A percentile compares a stretch with the other conserved stretches of the same genome.
Conservation (phyloP, 2,797 vertebrate genomes). For the Poeciliopsis presidionis region DNA sequence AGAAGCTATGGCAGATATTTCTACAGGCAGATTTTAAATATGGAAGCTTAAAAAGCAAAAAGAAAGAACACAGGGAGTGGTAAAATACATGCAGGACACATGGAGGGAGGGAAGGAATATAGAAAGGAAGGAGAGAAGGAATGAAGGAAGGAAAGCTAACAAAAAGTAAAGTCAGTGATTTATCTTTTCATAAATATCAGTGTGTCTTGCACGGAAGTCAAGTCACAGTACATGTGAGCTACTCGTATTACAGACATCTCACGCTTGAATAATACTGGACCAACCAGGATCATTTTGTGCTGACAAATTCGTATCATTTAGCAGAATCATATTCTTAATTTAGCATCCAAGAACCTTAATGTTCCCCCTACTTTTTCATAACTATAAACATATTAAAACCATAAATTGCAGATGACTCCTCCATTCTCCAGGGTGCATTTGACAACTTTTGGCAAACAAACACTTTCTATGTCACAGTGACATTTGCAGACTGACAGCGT, state of each 20-base stretch:
- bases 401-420: slow-evolving; percentile 29
- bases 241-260: slow-evolving; percentile 52
- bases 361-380: slow-evolving; percentile 13
- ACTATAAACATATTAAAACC: slow-evolving; percentile 27
- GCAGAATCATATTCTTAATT: slow-evolving; percentile 54
- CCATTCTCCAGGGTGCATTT: slow-evolving; percentile 19
- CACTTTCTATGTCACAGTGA: slow-evolving; percentile 31
- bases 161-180: not conserved
- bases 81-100: not conserved
- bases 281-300: slow-evolving; percentile 72
- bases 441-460: slow-evolving; percentile 22
- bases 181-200: slow-evolving; percentile 9
- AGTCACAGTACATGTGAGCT: slow-evolving; percentile 41
- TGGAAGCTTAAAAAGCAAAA: not conserved
- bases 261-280: slow-evolving; percentile 62
- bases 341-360: slow-evolving; percentile 27
- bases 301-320: slow-evolving; percentile 54
- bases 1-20: not conserved
- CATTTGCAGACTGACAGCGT: slow-evolving; percentile 20
- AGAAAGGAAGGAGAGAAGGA: not conserved
- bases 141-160: not conserved
- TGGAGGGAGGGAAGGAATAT: not conserved
- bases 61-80: not conserved
- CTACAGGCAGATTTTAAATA: not conserved
- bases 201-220: slow-evolving; percentile 35